These are phyloP conservation scores for Hesperophylax magnus DNA, from an alignment of 1,140 invertebrate genomes.

Conservation along the genomic window DNA sequence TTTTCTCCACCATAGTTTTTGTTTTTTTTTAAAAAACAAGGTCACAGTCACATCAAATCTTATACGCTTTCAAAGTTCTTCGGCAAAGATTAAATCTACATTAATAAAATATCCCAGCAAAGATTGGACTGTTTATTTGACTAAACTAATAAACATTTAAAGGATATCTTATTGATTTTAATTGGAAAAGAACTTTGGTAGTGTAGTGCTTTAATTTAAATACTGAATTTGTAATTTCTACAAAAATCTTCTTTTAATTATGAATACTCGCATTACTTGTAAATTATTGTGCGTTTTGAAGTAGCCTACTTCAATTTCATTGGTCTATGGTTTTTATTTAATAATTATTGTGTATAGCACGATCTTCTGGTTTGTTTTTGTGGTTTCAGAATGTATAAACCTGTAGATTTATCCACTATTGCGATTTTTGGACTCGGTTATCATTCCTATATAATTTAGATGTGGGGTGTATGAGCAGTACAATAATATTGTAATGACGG, in stretches of 20 bases:
- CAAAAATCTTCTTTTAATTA: background rate
- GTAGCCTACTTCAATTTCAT: background rate
- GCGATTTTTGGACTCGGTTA: background rate
- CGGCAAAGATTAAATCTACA: too few relatives aligned
- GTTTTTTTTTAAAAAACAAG: too few relatives aligned
- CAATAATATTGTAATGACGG: background rate
- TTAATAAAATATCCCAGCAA: too few relatives aligned
- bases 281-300: conserved; percentile 1
- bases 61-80: too few relatives aligned
- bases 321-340: background rate
- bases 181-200: background rate
- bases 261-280: conserved; percentile 19
- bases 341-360: conserved; percentile 11
- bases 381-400: conserved; percentile 3
- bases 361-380: background rate
- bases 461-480: background rate
- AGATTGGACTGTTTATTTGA: too few relatives aligned
- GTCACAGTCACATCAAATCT: too few relatives aligned
- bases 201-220: background rate
- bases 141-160: too few relatives aligned
- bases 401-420: background rate
- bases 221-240: background rate
- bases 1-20: too few relatives aligned
- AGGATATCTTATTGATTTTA: background rate
- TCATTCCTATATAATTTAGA: conserved; percentile 26